A percentile compares a stretch with the other conserved stretches of the same genome.
Evolutionary conservation across 2,797 vertebrate species (phyloP).

Genomic region (Thunnus albacares): DNA sequence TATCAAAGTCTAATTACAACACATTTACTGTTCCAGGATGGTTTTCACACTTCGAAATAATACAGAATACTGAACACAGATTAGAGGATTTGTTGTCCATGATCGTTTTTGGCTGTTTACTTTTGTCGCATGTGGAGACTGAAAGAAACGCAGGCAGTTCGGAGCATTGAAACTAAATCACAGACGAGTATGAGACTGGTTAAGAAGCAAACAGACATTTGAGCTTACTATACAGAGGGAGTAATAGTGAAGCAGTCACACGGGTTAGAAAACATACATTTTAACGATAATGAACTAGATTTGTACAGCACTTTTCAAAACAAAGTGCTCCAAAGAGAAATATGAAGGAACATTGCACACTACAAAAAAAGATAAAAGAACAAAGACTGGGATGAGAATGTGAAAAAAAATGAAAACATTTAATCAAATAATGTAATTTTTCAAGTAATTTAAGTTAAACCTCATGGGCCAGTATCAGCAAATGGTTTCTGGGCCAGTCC

Average conservation of each 20-base stretch:
- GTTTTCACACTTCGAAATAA: conserved; percentile 72
- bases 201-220: conserved; percentile 2
- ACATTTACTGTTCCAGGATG: conserved; percentile 69
- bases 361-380: background rate
- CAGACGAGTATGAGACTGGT: background rate
- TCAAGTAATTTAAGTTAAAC: background rate
- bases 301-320: no score
- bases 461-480: background rate
- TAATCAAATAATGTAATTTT: background rate
- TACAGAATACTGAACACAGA: conserved; percentile 56
- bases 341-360: background rate
- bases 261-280: background rate
- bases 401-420: background rate
- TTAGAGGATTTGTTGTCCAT: conserved; percentile 73
- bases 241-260: background rate
- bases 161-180: conserved; percentile 25
- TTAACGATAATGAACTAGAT: background rate
- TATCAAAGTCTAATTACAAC: conserved; percentile 79
- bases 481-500: background rate
- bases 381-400: background rate
- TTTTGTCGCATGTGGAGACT: conserved; percentile 34
- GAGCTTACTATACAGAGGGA: background rate
- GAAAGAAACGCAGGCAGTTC: conserved; percentile 9
- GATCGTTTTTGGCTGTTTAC: conserved; percentile 59
- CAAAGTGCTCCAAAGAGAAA: background rate